Evolutionary conservation across 1,140 invertebrate genomes (phyloP).

Genomic region (Dreissena rostriformis): DNA sequence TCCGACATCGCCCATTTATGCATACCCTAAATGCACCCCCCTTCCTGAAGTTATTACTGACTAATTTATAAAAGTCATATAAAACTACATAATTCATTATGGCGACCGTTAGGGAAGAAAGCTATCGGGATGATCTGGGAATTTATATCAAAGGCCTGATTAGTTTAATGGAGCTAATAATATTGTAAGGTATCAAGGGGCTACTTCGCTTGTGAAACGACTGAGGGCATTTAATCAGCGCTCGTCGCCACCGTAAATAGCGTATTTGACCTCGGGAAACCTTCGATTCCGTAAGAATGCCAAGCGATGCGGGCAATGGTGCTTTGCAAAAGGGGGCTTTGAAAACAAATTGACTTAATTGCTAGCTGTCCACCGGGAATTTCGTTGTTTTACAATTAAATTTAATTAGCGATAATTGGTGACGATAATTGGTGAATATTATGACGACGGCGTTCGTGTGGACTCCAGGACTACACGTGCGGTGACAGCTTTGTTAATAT

Average conservation of each 20-base stretch:
- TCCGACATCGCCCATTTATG: too few species aligned
- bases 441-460: too few species aligned
- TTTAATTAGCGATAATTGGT: too few species aligned
- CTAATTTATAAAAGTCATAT: background rate
- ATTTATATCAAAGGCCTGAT: slow-evolving; percentile 8
- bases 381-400: too few species aligned
- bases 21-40: too few species aligned
- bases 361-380: background rate
- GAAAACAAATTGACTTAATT: slow-evolving; percentile 3
- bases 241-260: background rate
- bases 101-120: background rate
- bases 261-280: background rate
- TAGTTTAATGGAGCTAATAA: slow-evolving; percentile 6
- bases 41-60: background rate
- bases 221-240: background rate
- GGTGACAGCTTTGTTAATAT: too few species aligned
- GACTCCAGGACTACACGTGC: too few species aligned
- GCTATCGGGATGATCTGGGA: background rate
- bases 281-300: background rate
- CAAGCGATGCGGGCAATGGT: background rate
- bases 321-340: background rate
- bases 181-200: slow-evolving; percentile 9
- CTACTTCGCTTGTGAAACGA: background rate
- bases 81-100: background rate
- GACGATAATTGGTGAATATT: too few species aligned